Conservation (phyloP, 1,140 invertebrate species). For the Lasioglossum baleicum region DNA sequence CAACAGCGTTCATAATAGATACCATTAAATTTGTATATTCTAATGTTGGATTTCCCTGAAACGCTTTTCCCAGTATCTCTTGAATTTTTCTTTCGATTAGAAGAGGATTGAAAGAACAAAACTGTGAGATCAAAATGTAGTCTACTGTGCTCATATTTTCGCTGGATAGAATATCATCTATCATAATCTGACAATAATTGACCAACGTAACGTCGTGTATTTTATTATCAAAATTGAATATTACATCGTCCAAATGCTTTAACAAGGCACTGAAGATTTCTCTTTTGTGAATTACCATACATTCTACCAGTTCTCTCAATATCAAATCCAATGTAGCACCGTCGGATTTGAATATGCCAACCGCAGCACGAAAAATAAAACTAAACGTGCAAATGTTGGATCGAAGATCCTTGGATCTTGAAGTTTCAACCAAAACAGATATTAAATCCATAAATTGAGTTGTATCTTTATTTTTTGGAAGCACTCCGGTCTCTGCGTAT, state of each 20-base stretch:
- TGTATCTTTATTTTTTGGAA: conserved; percentile 32
- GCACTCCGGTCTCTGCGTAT: conserved; percentile 23
- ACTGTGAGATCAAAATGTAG: conserved; percentile 61
- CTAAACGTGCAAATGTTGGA: conserved; percentile 49
- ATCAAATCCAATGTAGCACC: conserved; percentile 61
- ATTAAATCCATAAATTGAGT: conserved; percentile 49
- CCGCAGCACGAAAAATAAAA: conserved; percentile 50
- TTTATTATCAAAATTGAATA: conserved; percentile 68
- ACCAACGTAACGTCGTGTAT: conserved; percentile 61
- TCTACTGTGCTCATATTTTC: conserved; percentile 49
- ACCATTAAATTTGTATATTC: conserved; percentile 61
- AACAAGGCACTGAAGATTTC: conserved; percentile 58
- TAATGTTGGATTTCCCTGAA: conserved; percentile 52
- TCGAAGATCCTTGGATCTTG: conserved; percentile 29
- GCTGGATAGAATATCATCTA: conserved; percentile 60
- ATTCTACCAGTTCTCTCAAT: conserved; percentile 66
- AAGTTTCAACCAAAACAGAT: conserved; percentile 48
- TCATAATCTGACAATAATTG: conserved; percentile 63
- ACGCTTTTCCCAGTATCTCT: conserved; percentile 62
- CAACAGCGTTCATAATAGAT: conserved; percentile 51
- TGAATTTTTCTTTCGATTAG: conserved; percentile 69
- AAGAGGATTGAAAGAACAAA: conserved; percentile 71
- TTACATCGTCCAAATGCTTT: conserved; percentile 54
- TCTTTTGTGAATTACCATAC: conserved; percentile 52
- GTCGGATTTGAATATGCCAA: conserved; percentile 55